A percentile compares a stretch with the other conserved stretches of the same genome.
Conservation (phyloP, 2,113 vertebrate genomes). For the Formicarius rufipectus region DNA sequence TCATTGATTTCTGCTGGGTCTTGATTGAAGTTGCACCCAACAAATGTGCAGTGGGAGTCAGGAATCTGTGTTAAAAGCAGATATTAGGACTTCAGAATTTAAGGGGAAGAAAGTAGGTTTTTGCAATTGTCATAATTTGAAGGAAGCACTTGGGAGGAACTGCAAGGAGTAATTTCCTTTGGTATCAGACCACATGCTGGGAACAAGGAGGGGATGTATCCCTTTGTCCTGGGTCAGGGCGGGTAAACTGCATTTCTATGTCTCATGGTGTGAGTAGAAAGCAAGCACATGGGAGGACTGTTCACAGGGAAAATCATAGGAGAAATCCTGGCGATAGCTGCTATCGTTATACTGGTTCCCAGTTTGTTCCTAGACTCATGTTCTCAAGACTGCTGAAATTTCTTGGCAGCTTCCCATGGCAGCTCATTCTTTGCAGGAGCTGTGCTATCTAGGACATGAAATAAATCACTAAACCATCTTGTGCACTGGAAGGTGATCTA, state of each 20-base stretch:
- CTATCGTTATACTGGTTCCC: not conserved
- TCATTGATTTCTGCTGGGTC: not conserved
- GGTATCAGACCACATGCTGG: not conserved
- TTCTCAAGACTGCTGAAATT: not conserved
- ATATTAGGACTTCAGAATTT: not conserved
- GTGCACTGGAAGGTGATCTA: not conserved
- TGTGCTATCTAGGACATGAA: not conserved
- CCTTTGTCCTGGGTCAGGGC: not conserved
- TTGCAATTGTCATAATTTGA: not conserved
- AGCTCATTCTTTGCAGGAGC: constrained; percentile 12
- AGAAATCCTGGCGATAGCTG: not conserved
- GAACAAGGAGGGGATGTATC: not conserved
- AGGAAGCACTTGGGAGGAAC: constrained; percentile 4
- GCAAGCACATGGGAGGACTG: not conserved
- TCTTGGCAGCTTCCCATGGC: not conserved
- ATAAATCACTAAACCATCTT: not conserved
- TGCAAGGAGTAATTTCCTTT: not conserved
- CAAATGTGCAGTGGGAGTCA: not conserved
- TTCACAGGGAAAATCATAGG: not conserved
- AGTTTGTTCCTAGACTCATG: not conserved
- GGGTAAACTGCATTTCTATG: not conserved
- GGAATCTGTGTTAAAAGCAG: not conserved
- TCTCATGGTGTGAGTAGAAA: not conserved
- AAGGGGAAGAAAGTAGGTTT: not conserved
- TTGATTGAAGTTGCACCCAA: not conserved